phyloP scores from a whole-genome alignment of 2,797 vertebrate species.

The Ciconia nigra region DNA sequence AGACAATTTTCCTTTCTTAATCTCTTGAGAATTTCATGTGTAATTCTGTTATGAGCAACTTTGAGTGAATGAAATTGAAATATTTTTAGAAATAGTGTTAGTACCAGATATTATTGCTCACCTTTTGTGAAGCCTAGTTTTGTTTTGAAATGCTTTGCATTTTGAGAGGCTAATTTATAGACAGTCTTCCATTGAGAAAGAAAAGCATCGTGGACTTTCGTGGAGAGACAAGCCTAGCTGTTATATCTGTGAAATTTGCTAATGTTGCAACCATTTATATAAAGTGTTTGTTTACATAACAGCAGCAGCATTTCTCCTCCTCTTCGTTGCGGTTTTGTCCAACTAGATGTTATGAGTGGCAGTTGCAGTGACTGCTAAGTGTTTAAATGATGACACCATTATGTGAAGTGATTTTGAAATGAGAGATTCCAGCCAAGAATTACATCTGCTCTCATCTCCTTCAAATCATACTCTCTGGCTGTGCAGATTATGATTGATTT shows the following conservation, averaged over 20 bases:
- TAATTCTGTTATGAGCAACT: not conserved
- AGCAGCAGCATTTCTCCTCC: conserved; percentile 64
- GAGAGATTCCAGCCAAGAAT: conserved; percentile 93
- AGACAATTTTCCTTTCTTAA: not conserved
- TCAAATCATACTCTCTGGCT: conserved; percentile 81
- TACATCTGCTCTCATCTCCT: conserved; percentile 82
- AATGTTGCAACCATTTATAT: conserved; percentile 60
- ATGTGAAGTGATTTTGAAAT: conserved; percentile 94
- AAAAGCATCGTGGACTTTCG: not conserved
- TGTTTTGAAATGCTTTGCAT: not conserved
- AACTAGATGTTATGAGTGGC: conserved; percentile 79
- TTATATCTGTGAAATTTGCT: conserved; percentile 53
- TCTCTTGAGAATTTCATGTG: not conserved
- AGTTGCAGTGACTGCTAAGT: conserved; percentile 87
- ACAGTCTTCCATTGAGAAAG: not conserved
- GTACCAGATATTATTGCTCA: not conserved
- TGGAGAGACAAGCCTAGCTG: conserved; percentile 6
- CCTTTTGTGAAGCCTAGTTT: not conserved
- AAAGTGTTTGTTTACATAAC: conserved; percentile 73
- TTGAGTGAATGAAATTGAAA: not conserved
- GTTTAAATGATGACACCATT: conserved; percentile 98
- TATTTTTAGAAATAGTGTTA: not conserved
- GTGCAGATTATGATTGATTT: conserved; percentile 95
- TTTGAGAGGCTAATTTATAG: conserved; percentile 28
- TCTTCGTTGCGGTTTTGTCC: conserved; percentile 67